Percentiles rank a stretch among this genome's conserved stretches.
Conservation (phyloP, 53 echinoderm and acorn worm species). For the Paelopatides confundens region DNA sequence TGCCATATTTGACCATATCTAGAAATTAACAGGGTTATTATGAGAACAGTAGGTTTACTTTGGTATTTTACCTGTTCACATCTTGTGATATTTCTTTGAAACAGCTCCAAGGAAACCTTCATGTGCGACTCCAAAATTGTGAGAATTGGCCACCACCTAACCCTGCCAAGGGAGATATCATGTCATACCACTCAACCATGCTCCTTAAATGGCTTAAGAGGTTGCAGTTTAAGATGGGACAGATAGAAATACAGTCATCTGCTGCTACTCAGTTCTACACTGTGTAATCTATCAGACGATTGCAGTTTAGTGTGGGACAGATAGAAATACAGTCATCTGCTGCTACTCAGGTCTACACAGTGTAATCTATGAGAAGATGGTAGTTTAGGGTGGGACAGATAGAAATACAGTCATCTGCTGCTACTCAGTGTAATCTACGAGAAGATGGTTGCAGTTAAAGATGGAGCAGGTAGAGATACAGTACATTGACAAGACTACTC, state of each 20-base stretch:
- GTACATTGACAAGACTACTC: too few relatives aligned
- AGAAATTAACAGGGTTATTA: too few relatives aligned
- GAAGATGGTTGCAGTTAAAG: too few relatives aligned
- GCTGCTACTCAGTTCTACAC: slow-evolving; percentile 92
- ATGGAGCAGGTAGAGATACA: too few relatives aligned
- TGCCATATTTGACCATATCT: too few relatives aligned
- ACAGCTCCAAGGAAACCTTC: slow-evolving; percentile 93
- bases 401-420: slow-evolving; percentile 94
- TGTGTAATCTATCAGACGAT: too few relatives aligned
- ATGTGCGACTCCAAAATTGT: slow-evolving; percentile 96
- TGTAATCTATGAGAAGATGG: too few relatives aligned
- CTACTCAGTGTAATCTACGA: too few relatives aligned
- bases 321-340: too few relatives aligned
- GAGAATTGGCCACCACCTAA: slow-evolving; percentile 95
- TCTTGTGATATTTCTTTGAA: neutral
- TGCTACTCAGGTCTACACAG: too few relatives aligned
- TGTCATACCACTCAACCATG: slow-evolving; percentile 85
- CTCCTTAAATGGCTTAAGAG: slow-evolving; percentile 94
- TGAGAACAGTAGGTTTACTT: too few relatives aligned
- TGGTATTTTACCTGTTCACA: neutral
- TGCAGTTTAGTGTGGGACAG: too few relatives aligned
- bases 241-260: slow-evolving; percentile 97
- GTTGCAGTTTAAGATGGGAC: slow-evolving; percentile 99
- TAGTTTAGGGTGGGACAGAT: slow-evolving; percentile 99
- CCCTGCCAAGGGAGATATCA: slow-evolving; percentile 94